These are phyloP conservation scores for Cliona cf. orientalis DNA, from an alignment of 37 sponge, comb jelly and placozoan genomes.

Conservation along the genomic window DNA sequence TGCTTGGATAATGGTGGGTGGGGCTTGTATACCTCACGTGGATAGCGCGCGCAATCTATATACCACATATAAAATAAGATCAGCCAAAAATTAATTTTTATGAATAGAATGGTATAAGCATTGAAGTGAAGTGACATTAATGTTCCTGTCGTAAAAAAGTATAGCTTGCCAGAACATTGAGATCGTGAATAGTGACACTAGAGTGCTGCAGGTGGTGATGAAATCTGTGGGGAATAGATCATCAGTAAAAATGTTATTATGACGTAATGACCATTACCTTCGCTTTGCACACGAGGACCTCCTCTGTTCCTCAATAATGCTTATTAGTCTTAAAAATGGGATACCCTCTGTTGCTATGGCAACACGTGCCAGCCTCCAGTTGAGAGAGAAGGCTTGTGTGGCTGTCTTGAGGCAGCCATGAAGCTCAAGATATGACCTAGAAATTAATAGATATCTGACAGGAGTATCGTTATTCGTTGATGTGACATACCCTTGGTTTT, in stretches of 20 bases:
- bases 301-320: slow-evolving; percentile 17
- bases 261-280: slow-evolving; percentile 12
- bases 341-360: slow-evolving; percentile 30
- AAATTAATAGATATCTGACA: too few relatives aligned
- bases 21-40: too few relatives aligned
- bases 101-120: too few relatives aligned
- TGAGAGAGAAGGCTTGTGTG: not conserved
- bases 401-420: not conserved
- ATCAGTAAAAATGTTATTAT: not conserved
- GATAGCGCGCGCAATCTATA: too few relatives aligned
- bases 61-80: too few relatives aligned
- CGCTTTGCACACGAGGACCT: slow-evolving; percentile 3
- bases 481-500: too few relatives aligned
- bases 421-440: not conserved
- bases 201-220: not conserved
- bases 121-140: not conserved
- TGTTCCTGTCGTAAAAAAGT: not conserved
- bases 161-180: not conserved
- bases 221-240: not conserved
- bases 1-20: too few relatives aligned
- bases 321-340: slow-evolving; percentile 10
- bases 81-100: too few relatives aligned
- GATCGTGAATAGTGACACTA: not conserved
- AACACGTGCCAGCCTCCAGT: slow-evolving; percentile 2
- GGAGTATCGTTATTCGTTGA: too few relatives aligned